Evolutionary conservation across 2,113 vertebrate species (phyloP).

Genomic region (Perca schrenkii): DNA sequence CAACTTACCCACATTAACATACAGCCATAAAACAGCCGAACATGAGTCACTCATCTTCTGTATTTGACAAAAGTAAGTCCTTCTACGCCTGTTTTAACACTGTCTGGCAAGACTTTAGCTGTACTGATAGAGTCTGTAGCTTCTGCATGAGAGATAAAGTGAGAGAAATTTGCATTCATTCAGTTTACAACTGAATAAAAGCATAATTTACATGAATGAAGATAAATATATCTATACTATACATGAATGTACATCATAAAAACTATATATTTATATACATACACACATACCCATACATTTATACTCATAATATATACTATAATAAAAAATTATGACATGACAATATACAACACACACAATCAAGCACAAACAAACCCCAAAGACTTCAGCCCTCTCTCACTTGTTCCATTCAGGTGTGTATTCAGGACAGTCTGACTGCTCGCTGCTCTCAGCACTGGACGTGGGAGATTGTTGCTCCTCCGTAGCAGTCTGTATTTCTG

Average conservation of each 20-base stretch:
- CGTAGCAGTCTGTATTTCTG: constrained; percentile 1
- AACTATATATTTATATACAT: background rate
- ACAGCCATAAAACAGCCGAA: background rate
- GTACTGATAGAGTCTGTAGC: background rate
- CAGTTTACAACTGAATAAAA: background rate
- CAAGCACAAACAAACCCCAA: background rate
- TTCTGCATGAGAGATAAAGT: background rate
- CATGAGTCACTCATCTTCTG: background rate
- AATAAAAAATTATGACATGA: background rate
- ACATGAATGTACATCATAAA: background rate
- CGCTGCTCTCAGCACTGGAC: background rate
- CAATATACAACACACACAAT: background rate
- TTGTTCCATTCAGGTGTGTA: background rate
- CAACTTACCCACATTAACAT: background rate
- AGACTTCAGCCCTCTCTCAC: background rate
- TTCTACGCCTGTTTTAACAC: background rate
- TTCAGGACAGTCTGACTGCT: background rate
- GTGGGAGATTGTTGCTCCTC: background rate
- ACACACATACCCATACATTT: background rate
- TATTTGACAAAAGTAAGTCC: background rate
- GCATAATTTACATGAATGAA: background rate
- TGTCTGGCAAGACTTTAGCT: background rate
- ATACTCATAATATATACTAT: too few relatives aligned
- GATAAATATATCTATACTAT: background rate
- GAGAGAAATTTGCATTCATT: background rate